Base-by-base conservation (phyloP, 2,113 vertebrate species). In the Neoarius graeffei region DNA sequence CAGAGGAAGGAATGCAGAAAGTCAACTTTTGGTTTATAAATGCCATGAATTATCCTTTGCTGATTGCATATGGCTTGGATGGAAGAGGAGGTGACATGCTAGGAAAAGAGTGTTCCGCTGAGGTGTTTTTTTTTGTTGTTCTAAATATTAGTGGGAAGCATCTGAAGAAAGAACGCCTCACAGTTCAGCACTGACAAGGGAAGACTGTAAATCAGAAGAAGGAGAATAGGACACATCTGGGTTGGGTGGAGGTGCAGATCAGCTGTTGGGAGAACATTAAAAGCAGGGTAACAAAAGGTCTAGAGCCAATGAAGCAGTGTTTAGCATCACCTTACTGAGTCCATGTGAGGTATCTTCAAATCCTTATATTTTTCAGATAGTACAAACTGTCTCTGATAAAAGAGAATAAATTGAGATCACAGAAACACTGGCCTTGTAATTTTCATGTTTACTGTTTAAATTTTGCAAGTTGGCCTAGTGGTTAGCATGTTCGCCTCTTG, bases 161-260 rank as follows among this genome's bases (percentile, higher is more conserved):
- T 80, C 54, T 57, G 54, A 25, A 77, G 81, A 84, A 82, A 89
- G 54, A 15, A 87, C 50, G 59, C 20, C 57, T 74, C 57, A 15
- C 48, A 74, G 64, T 42, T 87, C 60, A 71, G 23, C 8, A 17
- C 20, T 48, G 74, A 59, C 60, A 48, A 59, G 71, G 64, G 60
- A 71, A 52, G 19, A 50, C 48, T 30, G 71, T 89, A 84, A 84
- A 84, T 86, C 62, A 84, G 73, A 60, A 23, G 11, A 25, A 80
- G 9, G 23, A 79, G 27, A 79, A 87, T 48, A 56, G 42, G 19
- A 86, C 85, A 74, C 23, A 57, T 56, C 76, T 54, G 54, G 14
- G 60, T 23, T 19, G 52, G 69, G 52, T 30, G 10, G 62, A 52
- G 88, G 27, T 25, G 14, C 66, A 56, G 62, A 10, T 0, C n/a